Evolutionary conservation across 2,797 vertebrate genomes (phyloP).

Genomic region (Siniperca obscura): DNA sequence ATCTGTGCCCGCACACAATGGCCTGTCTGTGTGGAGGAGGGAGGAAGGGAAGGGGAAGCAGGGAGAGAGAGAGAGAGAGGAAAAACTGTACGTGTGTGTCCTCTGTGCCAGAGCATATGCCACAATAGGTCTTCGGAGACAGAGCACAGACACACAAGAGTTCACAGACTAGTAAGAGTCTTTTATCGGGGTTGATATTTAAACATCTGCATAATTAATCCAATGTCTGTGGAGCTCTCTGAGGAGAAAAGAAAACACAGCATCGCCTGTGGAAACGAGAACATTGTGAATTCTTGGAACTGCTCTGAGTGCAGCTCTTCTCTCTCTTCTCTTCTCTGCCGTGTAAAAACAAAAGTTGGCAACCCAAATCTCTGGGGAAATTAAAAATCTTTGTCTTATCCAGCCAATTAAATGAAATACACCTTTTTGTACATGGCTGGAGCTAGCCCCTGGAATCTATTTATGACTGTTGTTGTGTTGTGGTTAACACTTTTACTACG

Average conservation of each 20-base stretch:
- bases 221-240: constrained; percentile 66
- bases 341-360: constrained; percentile 80
- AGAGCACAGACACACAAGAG: constrained; percentile 46
- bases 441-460: constrained; percentile 69
- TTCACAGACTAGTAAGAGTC: constrained; percentile 63
- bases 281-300: constrained; percentile 74
- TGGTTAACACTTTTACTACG: constrained; percentile 39
- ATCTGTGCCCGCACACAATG: constrained; percentile 86
- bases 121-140: constrained; percentile 51
- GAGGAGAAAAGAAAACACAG: constrained; percentile 47
- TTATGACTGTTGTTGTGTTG: constrained; percentile 58
- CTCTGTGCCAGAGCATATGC: constrained; percentile 56
- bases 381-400: constrained; percentile 82
- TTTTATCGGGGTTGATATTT: constrained; percentile 72
- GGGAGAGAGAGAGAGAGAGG: constrained; percentile 16
- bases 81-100: constrained; percentile 62
- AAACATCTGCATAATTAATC: constrained; percentile 81
- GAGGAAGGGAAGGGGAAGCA: constrained; percentile 30
- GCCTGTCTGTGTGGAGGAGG: constrained; percentile 77
- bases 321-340: constrained; percentile 34
- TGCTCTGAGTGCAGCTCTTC: constrained; percentile 62
- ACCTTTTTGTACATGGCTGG: constrained; percentile 72
- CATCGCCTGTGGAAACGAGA: constrained; percentile 61
- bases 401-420: constrained; percentile 81
- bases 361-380: constrained; percentile 77